Percentiles rank a stretch among this genome's conserved stretches.
phyloP scores from a whole-genome alignment of 37 sponge, comb jelly and placozoan genomes.

The Cliona cf. orientalis region DNA sequence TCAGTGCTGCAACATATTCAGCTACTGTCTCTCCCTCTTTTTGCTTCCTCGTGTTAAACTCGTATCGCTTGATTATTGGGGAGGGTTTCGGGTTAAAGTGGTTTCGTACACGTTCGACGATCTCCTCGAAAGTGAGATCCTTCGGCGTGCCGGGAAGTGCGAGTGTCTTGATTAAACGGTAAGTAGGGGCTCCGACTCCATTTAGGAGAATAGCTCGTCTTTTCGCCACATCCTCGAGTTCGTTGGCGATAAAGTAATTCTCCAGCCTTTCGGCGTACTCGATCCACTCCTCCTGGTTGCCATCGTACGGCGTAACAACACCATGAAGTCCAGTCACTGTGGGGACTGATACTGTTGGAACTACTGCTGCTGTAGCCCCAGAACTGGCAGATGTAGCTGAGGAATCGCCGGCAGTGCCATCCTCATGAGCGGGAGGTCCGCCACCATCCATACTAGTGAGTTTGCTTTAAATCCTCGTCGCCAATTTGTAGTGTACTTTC shows the following conservation, averaged over 20 bases:
- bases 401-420: too few species aligned
- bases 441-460: too few species aligned
- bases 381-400: too few species aligned
- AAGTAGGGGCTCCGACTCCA: background rate
- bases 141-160: background rate
- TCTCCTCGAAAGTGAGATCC: background rate
- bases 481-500: too few species aligned
- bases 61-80: background rate
- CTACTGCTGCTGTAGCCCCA: too few species aligned
- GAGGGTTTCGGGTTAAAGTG: constrained; percentile 2
- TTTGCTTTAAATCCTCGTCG: too few species aligned
- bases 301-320: too few species aligned
- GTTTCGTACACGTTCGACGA: too few species aligned
- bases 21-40: constrained; percentile 3
- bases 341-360: too few species aligned
- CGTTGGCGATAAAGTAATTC: constrained; percentile 21
- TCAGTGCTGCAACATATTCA: background rate
- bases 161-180: background rate
- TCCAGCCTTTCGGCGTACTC: constrained; percentile 10
- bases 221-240: background rate
- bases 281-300: constrained; percentile 2
- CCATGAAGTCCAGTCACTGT: too few species aligned
- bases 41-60: constrained; percentile 12
- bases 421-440: too few species aligned
- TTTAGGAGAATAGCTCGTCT: constrained; percentile 14